Evolutionary conservation across 2,888 invertebrate genomes (phyloP).

Genomic region (Drosophila mayaguana): DNA sequence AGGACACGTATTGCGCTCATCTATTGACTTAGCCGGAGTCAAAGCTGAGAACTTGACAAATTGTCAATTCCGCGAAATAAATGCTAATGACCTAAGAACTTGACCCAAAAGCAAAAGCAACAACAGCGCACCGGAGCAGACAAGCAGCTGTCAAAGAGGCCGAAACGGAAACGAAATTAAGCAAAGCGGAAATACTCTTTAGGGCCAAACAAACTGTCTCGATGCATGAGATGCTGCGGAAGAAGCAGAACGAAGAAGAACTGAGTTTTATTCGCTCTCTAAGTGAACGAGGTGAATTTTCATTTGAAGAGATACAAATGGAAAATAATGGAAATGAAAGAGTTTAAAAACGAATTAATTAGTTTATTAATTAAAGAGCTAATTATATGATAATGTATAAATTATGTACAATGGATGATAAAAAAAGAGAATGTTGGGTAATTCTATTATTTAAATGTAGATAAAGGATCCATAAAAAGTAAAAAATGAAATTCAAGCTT

Average conservation of each 20-base stretch:
- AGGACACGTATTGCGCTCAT: conserved; percentile 27
- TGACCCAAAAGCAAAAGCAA: conserved; percentile 23
- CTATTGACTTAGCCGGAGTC: conserved; percentile 38
- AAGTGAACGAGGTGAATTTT: not conserved
- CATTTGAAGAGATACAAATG: not conserved
- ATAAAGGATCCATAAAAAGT: too few species aligned
- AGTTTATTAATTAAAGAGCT: not conserved
- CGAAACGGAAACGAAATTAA: conserved; percentile 5
- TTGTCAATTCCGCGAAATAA: conserved; percentile 56
- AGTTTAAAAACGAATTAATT: not conserved
- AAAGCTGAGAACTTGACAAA: conserved; percentile 49
- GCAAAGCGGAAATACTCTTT: conserved; percentile 21
- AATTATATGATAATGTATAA: not conserved
- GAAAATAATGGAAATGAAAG: not conserved
- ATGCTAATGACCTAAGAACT: conserved; percentile 48
- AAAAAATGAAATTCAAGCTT: too few species aligned
- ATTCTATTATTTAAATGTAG: not conserved
- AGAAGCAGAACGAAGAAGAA: not conserved
- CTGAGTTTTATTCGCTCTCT: not conserved
- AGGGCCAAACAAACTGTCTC: not conserved
- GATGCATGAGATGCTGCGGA: not conserved
- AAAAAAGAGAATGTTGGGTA: too few species aligned
- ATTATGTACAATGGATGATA: too few species aligned
- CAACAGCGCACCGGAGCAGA: not conserved
- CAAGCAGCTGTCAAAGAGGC: not conserved